Evolutionary conservation across 2,113 vertebrate species (phyloP), one percentile per base, ranked within the genome.

Genomic region (Crotophaga sulcirostris): DNA sequence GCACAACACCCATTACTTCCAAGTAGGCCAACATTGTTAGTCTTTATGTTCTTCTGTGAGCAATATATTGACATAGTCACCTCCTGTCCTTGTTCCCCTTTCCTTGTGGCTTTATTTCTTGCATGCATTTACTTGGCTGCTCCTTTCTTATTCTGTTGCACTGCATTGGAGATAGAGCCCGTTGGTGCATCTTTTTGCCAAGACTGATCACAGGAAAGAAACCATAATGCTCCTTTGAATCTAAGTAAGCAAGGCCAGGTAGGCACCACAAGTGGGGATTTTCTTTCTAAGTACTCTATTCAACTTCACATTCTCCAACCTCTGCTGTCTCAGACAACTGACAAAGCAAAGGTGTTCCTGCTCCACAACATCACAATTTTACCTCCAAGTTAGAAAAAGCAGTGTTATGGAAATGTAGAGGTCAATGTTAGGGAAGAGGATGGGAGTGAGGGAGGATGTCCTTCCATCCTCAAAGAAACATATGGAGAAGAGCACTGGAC

Each of bases 21-120:
- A 68, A 25, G 25, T 58, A 12, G 64, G 54, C 63, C 1, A 1
- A 8, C 29, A 21, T 51, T 1, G 0, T 55, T 67, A 51, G 28
- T 26, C 64, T 60, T 72, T 62, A 33, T 56, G 84, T 58, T 54
- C 47, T 83, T 52, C 17, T 28, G 10, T 34, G 18, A 83, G 31
- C 13, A 16, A 66, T 36, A 33, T 16, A n/a, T 49, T 72, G 49
- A 33, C 10, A 34, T 29, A 34, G 28, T 28, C 33, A 64, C 14
- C 44, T 69, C 38, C 23, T 54, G 34, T 12, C 23, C 14, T 84
- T 38, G 6, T 24, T 66, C 10, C 7, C 34, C 28, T 76, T 85
- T 64, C 36, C 31, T 58, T 23, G 6, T 20, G 33, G 34, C 13
- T 87, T 63, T 54, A 42, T 75, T 88, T 70, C 31, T 54, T 31